Base-by-base conservation (phyloP, 1,140 invertebrate species). In the Achatina immaculata region DNA sequence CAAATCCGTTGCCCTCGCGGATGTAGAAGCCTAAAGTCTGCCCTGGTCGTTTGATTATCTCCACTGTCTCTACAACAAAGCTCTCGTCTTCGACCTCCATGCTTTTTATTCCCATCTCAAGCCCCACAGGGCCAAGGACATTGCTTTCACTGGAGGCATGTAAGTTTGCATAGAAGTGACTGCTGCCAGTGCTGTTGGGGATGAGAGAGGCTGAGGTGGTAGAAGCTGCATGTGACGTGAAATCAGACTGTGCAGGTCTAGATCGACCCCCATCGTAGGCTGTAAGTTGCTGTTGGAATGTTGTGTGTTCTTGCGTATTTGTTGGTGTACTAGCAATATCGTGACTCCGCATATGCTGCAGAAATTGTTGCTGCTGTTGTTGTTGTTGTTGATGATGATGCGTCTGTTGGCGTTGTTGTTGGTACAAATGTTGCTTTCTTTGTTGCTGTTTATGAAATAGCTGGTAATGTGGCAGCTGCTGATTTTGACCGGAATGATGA, bases 1-100 rank as follows among this genome's bases (percentile, higher is more conserved):
- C 96, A 51, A 96, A 94, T 3, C 97, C 98, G 89, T 99, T 98
- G 34, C 97, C 97, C 92, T 99, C 97, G 43, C 98, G 94, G 87
- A 99, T 99, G 90, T 99, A 99, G 77, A 99, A 94, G 62, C 98
- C 98, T 72, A 99, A 93, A 9, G 98, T 99, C 92, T 99, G 98
- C 38, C 98, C 98, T 0, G 98, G 98, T 86, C 98, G 94, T 92
- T 99, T 99, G 82, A 99, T 97, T 88, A 99, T 99, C 93, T 99
- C 98, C 82, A 99, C 97, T 88, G 99, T 95, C 92, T 98, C 95
- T 71, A 98, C 95, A 84, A 95, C 86, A 72, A 86, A 88, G 66
- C 86, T 88, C 77, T 90, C 88, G 84, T 90, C 89, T 84, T 88
- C 84, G 66, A 89, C 85, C 81, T 88, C 87, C 83, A 90, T 89